These are phyloP conservation scores for Mirza zaza DNA, from an alignment of 2,113 vertebrate genomes.

Conservation along the genomic window DNA sequence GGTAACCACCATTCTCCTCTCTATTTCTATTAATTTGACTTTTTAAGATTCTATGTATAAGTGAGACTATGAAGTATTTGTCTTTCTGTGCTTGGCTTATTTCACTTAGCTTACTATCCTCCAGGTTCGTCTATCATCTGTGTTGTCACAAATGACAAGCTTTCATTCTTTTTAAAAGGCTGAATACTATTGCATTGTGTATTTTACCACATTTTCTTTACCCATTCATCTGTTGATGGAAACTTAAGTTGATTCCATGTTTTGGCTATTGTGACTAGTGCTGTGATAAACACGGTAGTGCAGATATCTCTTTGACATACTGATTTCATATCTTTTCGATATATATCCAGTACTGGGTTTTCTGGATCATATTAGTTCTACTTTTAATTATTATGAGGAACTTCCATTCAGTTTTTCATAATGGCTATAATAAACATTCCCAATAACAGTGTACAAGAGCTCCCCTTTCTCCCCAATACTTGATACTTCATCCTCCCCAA, in stretches of 20 bases:
- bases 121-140: too few relatives aligned
- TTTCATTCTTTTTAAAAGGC: neutral
- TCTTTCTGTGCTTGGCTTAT: neutral
- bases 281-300: neutral
- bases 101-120: neutral
- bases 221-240: neutral
- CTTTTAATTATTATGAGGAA: neutral
- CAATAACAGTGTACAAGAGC: neutral
- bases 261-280: neutral
- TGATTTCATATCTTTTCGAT: neutral
- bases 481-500: neutral
- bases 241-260: neutral
- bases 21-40: neutral
- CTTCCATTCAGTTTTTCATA: neutral
- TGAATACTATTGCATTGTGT: neutral
- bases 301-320: neutral
- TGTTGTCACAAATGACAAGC: neutral
- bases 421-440: neutral
- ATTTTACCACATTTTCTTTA: neutral
- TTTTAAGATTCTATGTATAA: neutral
- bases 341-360: neutral
- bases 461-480: neutral
- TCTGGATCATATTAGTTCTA: neutral
- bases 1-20: neutral
- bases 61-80: neutral